A percentile compares a stretch with the other conserved stretches of the same genome.
phyloP scores from a whole-genome alignment of 1,140 invertebrate species.

The Cydia amplana region DNA sequence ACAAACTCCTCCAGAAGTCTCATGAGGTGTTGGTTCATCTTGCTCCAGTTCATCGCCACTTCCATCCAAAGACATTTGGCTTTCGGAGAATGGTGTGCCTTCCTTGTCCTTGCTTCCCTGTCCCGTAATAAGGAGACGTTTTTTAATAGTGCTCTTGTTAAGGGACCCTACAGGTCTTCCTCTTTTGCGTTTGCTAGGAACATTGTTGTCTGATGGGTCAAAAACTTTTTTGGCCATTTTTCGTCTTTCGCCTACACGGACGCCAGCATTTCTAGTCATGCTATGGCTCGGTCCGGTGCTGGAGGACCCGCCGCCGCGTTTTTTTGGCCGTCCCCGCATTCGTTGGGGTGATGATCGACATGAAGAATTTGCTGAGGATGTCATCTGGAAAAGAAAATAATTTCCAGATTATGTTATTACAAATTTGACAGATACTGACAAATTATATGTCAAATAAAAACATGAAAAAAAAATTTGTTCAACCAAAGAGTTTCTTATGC shows the following conservation, averaged over 20 bases:
- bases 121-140: conserved; percentile 55
- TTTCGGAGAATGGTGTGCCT: conserved; percentile 61
- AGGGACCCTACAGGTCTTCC: conserved; percentile 82
- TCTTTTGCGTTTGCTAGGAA: conserved; percentile 83
- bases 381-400: conserved; percentile 60
- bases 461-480: neutral
- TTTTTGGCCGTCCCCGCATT: conserved; percentile 68
- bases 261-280: conserved; percentile 59
- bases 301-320: conserved; percentile 56
- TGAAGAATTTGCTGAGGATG: conserved; percentile 76
- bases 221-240: conserved; percentile 87
- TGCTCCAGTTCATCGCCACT: conserved; percentile 72
- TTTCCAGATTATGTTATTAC: neutral
- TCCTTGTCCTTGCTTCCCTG: conserved; percentile 53
- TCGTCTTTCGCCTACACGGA: conserved; percentile 72
- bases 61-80: conserved; percentile 74
- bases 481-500: no score
- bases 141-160: conserved; percentile 81
- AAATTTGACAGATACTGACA: neutral
- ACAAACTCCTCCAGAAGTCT: conserved; percentile 78
- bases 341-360: conserved; percentile 74
- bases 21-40: conserved; percentile 59
- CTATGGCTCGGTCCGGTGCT: conserved; percentile 66
- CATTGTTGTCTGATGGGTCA: conserved; percentile 88
- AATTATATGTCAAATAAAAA: neutral